Conservation (phyloP, 2,113 vertebrate species). For the Craseonycteris thonglongyai region DNA sequence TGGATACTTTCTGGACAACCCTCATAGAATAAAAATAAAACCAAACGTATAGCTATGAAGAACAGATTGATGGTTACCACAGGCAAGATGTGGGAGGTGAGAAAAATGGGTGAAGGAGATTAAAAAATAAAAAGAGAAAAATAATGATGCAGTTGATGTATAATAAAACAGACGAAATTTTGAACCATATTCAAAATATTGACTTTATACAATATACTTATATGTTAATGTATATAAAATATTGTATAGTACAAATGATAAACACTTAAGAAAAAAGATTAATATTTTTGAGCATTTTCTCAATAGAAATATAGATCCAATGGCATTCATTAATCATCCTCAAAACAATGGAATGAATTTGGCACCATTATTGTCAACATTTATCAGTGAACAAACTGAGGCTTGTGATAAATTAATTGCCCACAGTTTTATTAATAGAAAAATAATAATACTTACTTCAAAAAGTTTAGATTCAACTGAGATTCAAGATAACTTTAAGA, state of each 20-base stretch:
- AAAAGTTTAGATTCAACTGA: not conserved
- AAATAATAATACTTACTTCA: not conserved
- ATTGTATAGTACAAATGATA: too few relatives aligned
- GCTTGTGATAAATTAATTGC: not conserved
- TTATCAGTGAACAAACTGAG: not conserved
- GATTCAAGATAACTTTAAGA: slow-evolving; percentile 18
- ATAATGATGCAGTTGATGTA: not conserved
- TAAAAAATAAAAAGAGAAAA: not conserved
- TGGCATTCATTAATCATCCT: not conserved
- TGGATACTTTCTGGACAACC: too few relatives aligned
- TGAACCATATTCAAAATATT: not conserved
- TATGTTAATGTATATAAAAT: too few relatives aligned
- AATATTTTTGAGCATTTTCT: not conserved
- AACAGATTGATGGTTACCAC: too few relatives aligned
- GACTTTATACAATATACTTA: not conserved
- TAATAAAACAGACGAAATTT: not conserved
- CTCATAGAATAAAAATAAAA: too few relatives aligned
- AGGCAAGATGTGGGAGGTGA: too few relatives aligned
- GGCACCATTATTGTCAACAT: not conserved
- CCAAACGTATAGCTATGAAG: too few relatives aligned
- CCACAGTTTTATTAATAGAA: not conserved
- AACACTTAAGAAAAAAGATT: too few relatives aligned
- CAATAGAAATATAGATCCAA: not conserved
- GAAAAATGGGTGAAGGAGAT: too few relatives aligned
- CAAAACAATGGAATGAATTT: not conserved